Base-by-base conservation (phyloP, 2,888 invertebrate genomes). In the Apamea epomidion region DNA sequence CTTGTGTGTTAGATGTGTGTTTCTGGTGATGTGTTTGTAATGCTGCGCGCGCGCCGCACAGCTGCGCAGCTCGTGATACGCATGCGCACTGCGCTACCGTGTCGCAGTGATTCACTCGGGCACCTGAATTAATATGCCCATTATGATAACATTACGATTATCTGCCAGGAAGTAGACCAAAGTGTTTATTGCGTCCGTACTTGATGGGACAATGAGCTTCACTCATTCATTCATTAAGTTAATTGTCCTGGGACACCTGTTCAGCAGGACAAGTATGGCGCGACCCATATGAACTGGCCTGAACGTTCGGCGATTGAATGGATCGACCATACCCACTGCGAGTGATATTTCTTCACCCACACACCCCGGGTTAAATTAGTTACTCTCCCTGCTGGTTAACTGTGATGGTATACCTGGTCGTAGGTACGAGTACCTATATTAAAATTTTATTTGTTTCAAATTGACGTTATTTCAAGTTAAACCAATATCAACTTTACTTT, bases 41-140 rank as follows among this genome's bases (percentile, higher is more conserved):
- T 95, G 93, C 95, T 62, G 87, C 87, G 88, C 94, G 93, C 94
- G 94, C 94, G 92, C 91, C 88, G 93, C 93, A 93, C 96, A 96
- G 94, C 95, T 96, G 96, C 94, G 94, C 91, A 87, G 84, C 84
- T 86, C 94, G 94, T 94, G 95, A 92, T 87, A 88, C 80, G 95
- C 89, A 89, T 90, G 86, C 87, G 81, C 78, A 72, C 76, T 37
- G 60, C 71, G 69, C 48, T n/a, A 2, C 48, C 62, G 21, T 60
- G 69, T 7, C 70, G 58, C 84, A 74, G 65, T 89, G 85, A 83
- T 89, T 90, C 82, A 90, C 69, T 81, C 73, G 54, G 74, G 69
- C 80, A 80, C 85, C 87, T 85, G 81, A 89, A 92, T 91, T 92
- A 88, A 89, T 91, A 89, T 90, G 87, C 87, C 87, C 87, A 88